Base-by-base conservation (phyloP, 2,113 vertebrate genomes). In the Ciconia boyciana region DNA sequence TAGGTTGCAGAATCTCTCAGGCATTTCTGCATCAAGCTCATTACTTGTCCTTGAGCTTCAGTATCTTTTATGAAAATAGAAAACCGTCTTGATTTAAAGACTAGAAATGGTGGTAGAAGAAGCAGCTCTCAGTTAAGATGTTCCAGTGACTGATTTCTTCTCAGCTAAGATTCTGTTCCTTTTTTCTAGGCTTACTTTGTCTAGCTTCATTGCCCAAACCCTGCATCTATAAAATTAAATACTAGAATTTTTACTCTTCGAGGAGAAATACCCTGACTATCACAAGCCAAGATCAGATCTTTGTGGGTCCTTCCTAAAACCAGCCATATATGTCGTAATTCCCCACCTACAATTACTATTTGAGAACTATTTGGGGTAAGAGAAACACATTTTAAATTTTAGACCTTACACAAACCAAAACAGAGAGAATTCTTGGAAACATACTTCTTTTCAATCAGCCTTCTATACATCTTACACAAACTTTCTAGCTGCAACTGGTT, bases 91-190 rank as follows among this genome's bases (percentile, higher is more conserved):
- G 46, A 82, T 68, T 64, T 60, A 71, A 84, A 93, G 68, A 12
- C 39, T 43, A 11, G 49, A 52, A 36, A 22, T 2, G 3, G 70
- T 34, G 64, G 64, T 24, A 75, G 80, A 31, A 77, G 88, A 18
- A 88, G 87, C 70, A n/a, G 54, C 39, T 66, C 70, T 72, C 12
- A 1, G n/a, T 26, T 25, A 34, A 68, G 80, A 64, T 17, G 85
- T 92, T 89, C 76, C 4, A 13, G 28, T 89, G 83, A 90, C 34
- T 0, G 10, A 89, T 91, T 91, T 75, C 24, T 75, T 60, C 83
- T 88, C 82, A 90, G 88, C 51, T 90, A 20, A 97, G 83, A 83
- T 94, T 93, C 92, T 89, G 90, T 93, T 90, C 83, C 76, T 60
- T 41, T 92, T 88, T 88, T 51, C 49, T 49, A 44, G 32, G 52